Conservation (phyloP, 2,888 invertebrate species). For the Axea sp. region DNA sequence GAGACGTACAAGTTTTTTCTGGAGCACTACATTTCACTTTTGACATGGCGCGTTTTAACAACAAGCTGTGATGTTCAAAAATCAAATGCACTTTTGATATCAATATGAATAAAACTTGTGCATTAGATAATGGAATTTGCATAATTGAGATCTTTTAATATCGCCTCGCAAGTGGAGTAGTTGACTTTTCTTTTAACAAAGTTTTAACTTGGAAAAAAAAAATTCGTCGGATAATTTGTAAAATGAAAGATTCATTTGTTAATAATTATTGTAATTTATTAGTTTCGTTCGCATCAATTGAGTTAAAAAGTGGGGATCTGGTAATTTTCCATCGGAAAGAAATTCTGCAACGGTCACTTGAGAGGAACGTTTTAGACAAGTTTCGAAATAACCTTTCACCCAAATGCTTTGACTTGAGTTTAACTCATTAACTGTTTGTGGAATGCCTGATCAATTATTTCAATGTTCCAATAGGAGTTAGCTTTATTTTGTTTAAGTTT, state of each 20-base stretch:
- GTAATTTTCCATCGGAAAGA: slow-evolving; percentile 32
- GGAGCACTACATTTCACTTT: too few species aligned
- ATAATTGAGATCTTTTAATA: slow-evolving; percentile 37
- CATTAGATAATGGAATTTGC: slow-evolving; percentile 20
- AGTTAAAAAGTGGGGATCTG: slow-evolving; percentile 37
- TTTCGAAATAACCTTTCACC: slow-evolving; percentile 42
- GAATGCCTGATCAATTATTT: slow-evolving; percentile 39
- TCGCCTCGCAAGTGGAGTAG: slow-evolving; percentile 9
- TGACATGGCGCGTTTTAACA: slow-evolving; percentile 12
- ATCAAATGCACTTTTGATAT: slow-evolving; percentile 15
- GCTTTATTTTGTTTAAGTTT: too few species aligned
- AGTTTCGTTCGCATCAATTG: slow-evolving; percentile 41
- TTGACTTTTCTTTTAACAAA: slow-evolving; percentile 16
- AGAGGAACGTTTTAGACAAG: slow-evolving; percentile 17
- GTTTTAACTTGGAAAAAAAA: slow-evolving; percentile 15
- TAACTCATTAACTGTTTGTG: slow-evolving; percentile 37
- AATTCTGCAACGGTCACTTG: slow-evolving; percentile 24
- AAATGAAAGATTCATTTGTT: slow-evolving; percentile 39
- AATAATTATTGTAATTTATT: slow-evolving; percentile 42
- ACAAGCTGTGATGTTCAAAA: not conserved
- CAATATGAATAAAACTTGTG: slow-evolving; percentile 10
- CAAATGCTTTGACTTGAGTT: slow-evolving; percentile 29
- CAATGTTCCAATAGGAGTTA: too few species aligned
- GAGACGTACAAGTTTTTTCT: too few species aligned
- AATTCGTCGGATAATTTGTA: slow-evolving; percentile 5